Base-by-base conservation (phyloP, 35 echinoderm and acorn worm species). In the Diadema setosum region DNA sequence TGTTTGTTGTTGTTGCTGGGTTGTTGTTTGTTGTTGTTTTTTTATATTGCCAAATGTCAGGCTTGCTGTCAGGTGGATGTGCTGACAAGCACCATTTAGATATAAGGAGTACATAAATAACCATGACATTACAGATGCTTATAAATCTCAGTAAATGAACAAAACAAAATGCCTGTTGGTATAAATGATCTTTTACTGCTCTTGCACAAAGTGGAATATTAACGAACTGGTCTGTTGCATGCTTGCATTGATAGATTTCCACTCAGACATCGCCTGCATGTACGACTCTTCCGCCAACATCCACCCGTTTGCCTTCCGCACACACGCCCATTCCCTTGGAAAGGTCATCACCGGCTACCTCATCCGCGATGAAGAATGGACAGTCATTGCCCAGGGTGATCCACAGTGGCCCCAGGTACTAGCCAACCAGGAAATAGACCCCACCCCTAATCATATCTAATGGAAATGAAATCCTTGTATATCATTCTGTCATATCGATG, bases 321-420 rank as follows among this genome's bases (percentile, higher is more conserved):
- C 92, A 5, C 96, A 98, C 46, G 63, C 89, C 35, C 96, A 98
- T 70, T 59, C 56, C 14, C 92, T 91, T 27, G 93, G 96, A 6
- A 84, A 89, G 15, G 96, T 98, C 42, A 94, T 98, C 30, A 80
- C 80, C 36, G 96, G 96, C 34, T 98, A 94, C 57, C 65, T 90
- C 14, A 94, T 98, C 58, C 78, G 89, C 24, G 65, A 78, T 44
- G 88, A 84, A 14, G 65, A 81, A 50, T 94, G 92, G 96, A 57
- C 73, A 12, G 16, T 75, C 20, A 45, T 98, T 46, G 96, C 80
- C 9, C 91, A 98, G 55, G 96, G 92, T 34, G 89, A 91, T 60
- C 96, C 96, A 45, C 80, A 89, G 39, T 98, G 96, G 96, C 88
- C 96, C 26, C 96, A 98, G 96, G 96, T 98, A 88, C 24, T 31